Percentiles rank a stretch among this genome's conserved stretches.
Evolutionary conservation across 2,113 vertebrate genomes (phyloP).

Genomic region (Brachionichthys hirsutus): DNA sequence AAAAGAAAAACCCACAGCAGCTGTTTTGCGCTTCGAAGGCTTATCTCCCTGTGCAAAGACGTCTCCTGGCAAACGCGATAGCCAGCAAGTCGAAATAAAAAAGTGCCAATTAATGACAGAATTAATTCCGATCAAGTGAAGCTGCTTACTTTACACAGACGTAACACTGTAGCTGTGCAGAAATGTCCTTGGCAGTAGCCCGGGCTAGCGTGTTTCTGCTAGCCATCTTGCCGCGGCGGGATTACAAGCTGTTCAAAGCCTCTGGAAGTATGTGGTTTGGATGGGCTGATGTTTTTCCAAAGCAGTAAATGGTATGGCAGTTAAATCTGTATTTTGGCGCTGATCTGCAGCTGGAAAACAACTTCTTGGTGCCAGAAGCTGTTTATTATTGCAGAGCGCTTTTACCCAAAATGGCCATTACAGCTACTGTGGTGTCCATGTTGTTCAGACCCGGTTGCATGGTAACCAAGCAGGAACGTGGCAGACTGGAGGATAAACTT

Average conservation of each 20-base stretch:
- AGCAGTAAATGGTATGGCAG: slow-evolving; percentile 73
- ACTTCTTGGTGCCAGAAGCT: slow-evolving; percentile 68
- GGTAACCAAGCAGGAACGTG: slow-evolving; percentile 64
- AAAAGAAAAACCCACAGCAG: slow-evolving; percentile 59
- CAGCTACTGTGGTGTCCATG: slow-evolving; percentile 70
- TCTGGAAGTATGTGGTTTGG: slow-evolving; percentile 73
- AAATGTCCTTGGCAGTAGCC: slow-evolving; percentile 61
- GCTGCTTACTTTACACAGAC: slow-evolving; percentile 49
- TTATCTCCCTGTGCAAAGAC: slow-evolving; percentile 71
- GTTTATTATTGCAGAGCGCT: slow-evolving; percentile 73
- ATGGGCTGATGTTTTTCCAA: slow-evolving; percentile 74
- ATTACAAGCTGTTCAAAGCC: slow-evolving; percentile 74
- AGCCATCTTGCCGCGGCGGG: slow-evolving; percentile 64
- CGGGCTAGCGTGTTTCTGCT: slow-evolving; percentile 57
- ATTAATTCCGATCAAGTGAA: slow-evolving; percentile 41
- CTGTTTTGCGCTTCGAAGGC: slow-evolving; percentile 65
- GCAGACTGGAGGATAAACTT: slow-evolving; percentile 43
- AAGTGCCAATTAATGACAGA: slow-evolving; percentile 36
- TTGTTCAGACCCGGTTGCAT: slow-evolving; percentile 70
- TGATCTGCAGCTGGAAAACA: slow-evolving; percentile 71
- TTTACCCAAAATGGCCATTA: slow-evolving; percentile 79
- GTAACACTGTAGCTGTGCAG: slow-evolving; percentile 58
- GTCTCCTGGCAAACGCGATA: slow-evolving; percentile 61
- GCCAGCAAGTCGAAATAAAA: slow-evolving; percentile 51
- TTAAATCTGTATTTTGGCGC: slow-evolving; percentile 75